phyloP scores from a whole-genome alignment of 2,888 invertebrate genomes.

The Allacma fusca region DNA sequence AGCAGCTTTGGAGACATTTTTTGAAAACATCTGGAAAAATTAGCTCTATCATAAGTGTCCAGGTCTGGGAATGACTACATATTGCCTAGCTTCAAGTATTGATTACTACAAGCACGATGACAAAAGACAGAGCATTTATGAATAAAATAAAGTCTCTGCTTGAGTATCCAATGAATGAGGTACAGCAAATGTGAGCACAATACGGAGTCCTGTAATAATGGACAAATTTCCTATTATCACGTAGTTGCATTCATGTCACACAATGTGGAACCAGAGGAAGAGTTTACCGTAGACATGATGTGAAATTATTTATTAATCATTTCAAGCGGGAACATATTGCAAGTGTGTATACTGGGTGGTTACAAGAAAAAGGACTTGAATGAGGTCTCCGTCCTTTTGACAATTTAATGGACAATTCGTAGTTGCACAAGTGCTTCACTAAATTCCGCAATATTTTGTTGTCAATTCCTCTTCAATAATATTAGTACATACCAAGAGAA shows the following conservation, averaged over 20 bases:
- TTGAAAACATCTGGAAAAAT: too few species aligned
- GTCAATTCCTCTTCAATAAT: conserved; percentile 18
- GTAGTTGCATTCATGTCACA: neutral
- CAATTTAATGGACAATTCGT: conserved; percentile 32
- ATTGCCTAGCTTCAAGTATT: neutral
- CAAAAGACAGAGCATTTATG: neutral
- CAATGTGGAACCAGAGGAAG: neutral
- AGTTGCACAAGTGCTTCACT: conserved; percentile 23
- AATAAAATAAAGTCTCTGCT: conserved; percentile 7
- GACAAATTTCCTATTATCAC: conserved; percentile 8
- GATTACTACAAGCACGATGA: neutral
- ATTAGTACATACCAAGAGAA: neutral
- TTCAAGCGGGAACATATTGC: conserved; percentile 5
- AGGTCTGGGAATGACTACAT: neutral
- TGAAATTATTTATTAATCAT: conserved; percentile 34
- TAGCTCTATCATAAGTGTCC: too few species aligned
- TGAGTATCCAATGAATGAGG: conserved; percentile 7
- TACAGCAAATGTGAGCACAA: neutral
- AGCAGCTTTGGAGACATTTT: too few species aligned
- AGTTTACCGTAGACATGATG: conserved; percentile 17
- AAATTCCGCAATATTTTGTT: conserved; percentile 32
- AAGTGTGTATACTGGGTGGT: conserved; percentile 17
- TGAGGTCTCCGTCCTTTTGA: conserved; percentile 16
- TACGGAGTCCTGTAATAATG: neutral
- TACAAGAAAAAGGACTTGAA: conserved; percentile 12